phyloP scores from a whole-genome alignment of 2,888 invertebrate genomes.

The Pseudococcus jackbeardsleyi region DNA sequence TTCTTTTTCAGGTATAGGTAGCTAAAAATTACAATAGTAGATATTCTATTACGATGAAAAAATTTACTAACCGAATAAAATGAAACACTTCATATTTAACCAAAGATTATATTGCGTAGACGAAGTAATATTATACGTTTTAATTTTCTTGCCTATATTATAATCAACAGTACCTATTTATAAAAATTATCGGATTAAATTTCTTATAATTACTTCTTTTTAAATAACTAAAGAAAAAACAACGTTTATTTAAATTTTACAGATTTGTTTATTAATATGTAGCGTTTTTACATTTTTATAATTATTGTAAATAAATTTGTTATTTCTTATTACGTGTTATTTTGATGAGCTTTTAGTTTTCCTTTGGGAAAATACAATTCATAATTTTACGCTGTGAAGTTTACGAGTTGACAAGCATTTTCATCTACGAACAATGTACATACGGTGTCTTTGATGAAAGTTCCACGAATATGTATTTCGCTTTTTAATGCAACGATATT shows the following conservation, averaged over 20 bases:
- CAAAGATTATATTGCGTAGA: not conserved
- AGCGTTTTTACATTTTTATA: conserved; percentile 53
- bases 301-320: conserved; percentile 58
- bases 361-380: not conserved
- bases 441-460: not conserved
- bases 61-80: too few relatives aligned
- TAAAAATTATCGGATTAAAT: not conserved
- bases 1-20: too few relatives aligned
- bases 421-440: not conserved
- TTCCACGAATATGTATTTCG: not conserved
- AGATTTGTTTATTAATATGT: conserved; percentile 56
- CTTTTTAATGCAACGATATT: not conserved
- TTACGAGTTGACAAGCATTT: not conserved
- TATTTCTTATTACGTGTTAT: not conserved
- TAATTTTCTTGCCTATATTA: conserved; percentile 35
- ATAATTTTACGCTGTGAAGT: not conserved
- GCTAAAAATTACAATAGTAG: not conserved
- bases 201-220: conserved; percentile 5
- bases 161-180: conserved; percentile 14
- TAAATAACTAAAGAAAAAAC: not conserved
- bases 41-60: not conserved
- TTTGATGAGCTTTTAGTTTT: too few relatives aligned
- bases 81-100: not conserved
- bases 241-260: conserved; percentile 40
- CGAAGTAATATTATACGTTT: conserved; percentile 2